phyloP scores from a whole-genome alignment of 2,888 invertebrate species.

The Allygus modestus region DNA sequence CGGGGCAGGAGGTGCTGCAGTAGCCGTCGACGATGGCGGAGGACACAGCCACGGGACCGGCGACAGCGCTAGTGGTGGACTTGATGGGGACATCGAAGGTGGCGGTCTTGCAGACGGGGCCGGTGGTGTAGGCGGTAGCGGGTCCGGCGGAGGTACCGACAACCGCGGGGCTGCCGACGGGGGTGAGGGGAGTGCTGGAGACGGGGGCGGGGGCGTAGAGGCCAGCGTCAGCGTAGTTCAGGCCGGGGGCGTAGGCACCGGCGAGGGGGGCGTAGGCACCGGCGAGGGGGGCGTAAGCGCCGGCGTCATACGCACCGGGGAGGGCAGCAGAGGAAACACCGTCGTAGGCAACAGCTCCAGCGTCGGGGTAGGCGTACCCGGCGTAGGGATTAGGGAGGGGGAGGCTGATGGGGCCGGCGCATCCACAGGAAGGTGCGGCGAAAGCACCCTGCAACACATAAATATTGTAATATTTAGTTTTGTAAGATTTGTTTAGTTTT shows the following conservation, averaged over 20 bases:
- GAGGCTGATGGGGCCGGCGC: neutral
- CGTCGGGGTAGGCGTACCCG: neutral
- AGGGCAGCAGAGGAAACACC: neutral
- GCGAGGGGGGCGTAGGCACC: neutral
- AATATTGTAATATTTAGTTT: too few species aligned
- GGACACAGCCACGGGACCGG: slow-evolving; percentile 67
- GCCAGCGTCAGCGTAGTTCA: neutral
- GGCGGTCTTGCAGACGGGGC: slow-evolving; percentile 72
- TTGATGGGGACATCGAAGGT: slow-evolving; percentile 69
- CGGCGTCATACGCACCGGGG: neutral
- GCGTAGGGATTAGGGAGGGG: neutral
- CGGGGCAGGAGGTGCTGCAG: slow-evolving; percentile 50
- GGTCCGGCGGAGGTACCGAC: slow-evolving; percentile 36
- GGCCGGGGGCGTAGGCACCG: neutral
- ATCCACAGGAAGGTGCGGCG: neutral
- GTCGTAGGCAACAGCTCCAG: neutral
- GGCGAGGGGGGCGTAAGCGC: neutral
- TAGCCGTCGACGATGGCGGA: slow-evolving; percentile 54
- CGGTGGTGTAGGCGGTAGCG: slow-evolving; percentile 58
- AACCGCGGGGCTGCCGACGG: slow-evolving; percentile 20
- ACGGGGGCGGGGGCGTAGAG: neutral
- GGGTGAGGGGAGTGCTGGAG: neutral
- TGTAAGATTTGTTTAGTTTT: too few species aligned
- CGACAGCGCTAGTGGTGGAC: slow-evolving; percentile 73
- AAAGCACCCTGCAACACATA: neutral